Conservation (phyloP, 2,113 vertebrate species). For the Callospermophilus lateralis region DNA sequence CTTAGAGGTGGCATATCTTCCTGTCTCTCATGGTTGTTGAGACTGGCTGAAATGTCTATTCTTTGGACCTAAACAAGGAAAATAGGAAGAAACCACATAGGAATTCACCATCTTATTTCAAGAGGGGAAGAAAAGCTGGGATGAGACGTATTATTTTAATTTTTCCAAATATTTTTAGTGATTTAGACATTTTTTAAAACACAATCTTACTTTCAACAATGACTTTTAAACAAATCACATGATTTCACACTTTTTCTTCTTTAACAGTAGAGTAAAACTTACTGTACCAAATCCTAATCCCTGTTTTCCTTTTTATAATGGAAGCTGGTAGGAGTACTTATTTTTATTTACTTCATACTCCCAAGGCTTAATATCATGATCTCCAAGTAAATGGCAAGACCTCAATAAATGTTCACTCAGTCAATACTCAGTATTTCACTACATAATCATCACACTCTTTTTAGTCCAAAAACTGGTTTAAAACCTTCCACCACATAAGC, state of each 20-base stretch:
- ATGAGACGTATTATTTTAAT: background rate
- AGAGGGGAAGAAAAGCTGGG: background rate
- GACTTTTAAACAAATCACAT: background rate
- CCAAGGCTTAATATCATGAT: background rate
- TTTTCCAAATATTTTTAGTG: constrained; percentile 35
- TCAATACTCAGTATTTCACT: background rate
- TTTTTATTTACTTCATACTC: constrained; percentile 59
- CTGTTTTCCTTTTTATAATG: background rate
- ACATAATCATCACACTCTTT: no score
- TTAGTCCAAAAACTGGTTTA: no score
- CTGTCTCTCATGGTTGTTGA: background rate
- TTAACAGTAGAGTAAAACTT: background rate
- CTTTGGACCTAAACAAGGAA: constrained; percentile 20
- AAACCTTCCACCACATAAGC: no score
- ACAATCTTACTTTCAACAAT: constrained; percentile 38
- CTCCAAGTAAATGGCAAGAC: constrained; percentile 31
- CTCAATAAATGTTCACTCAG: constrained; percentile 54
- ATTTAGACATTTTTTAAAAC: constrained; percentile 26
- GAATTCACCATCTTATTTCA: constrained; percentile 31
- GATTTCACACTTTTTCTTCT: background rate
- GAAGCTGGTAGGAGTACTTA: background rate
- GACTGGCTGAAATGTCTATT: constrained; percentile 19
- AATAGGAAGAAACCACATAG: constrained; percentile 36
- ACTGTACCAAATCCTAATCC: background rate
- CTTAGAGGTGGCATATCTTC: constrained; percentile 21